Base-by-base conservation (phyloP, 1,140 invertebrate genomes). In the Drosophila tani region DNA sequence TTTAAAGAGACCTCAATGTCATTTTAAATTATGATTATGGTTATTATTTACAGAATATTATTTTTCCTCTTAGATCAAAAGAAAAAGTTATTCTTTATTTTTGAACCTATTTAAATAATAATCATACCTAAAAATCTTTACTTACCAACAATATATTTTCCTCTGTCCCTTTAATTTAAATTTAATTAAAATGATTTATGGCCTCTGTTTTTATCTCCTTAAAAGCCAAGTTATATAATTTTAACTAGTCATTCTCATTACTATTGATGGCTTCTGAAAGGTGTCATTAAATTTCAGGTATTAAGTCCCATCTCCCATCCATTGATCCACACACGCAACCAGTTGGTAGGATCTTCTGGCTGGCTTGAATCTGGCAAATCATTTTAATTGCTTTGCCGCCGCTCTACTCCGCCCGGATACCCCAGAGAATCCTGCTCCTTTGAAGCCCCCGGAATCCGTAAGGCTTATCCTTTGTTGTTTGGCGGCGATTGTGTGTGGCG, bases 311-410 rank as follows among this genome's bases (percentile, higher is more conserved):
- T 21, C 14, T 38, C 12, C 27, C 11, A 11, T 3, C 27, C 27
- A 35, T 45, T 24, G 29, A 29, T 47, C 7, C 29, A 8, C 32
- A 14, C 38, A 14, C 40, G 14, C 24, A 14, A 21, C 64, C 68
- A 49, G 15, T 55, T 58, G 11, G 51, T 38, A 70, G 66, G 43
- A 73, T 71, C n/a, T 71, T 21, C 12, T 38, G 14, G 17, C 67
- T 73, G 67, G 53, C 19, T 59, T 49, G 40, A 80, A 70, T 69
- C 74, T 66, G 68, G 60, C 75, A 74, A 83, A 79, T 83, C 81
- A 81, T 81, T 85, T 85, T 85, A 86, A 85, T 86, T 85, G 82
- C 82, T 86, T 81, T 75, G 57, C 68, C 38, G 60, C 67, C 71
- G 32, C 32, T 3, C 11, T 35, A 3, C 32, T 35, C 32, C 29